A percentile compares a stretch with the other conserved stretches of the same genome.
Conservation (phyloP, 2,113 vertebrate genomes). For the Solea senegalensis region DNA sequence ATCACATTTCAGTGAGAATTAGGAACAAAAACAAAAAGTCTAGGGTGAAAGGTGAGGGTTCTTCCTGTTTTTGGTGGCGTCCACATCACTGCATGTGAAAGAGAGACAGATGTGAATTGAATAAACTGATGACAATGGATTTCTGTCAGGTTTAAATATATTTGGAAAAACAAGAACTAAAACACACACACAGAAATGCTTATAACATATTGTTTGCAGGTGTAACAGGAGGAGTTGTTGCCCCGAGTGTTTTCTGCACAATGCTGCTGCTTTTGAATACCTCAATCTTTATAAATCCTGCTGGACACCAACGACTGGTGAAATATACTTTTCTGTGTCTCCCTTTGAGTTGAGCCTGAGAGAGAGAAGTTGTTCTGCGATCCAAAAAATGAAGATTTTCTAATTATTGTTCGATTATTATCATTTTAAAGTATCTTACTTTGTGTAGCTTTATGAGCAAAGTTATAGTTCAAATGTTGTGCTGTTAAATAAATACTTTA, state of each 20-base stretch:
- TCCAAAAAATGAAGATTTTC: neutral
- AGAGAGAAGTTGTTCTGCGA: neutral
- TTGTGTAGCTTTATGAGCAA: neutral
- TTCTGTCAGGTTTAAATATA: neutral
- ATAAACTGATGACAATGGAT: too few relatives aligned
- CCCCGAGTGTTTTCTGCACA: neutral
- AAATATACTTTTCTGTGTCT: too few relatives aligned
- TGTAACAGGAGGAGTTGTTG: neutral
- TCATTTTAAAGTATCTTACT: too few relatives aligned
- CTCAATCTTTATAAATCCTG: neutral
- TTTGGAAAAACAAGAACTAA: neutral
- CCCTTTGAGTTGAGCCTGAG: neutral
- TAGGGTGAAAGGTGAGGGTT: neutral
- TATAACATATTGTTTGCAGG: neutral
- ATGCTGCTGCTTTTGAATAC: conserved; percentile 17
- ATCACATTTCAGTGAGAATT: neutral
- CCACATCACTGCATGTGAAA: neutral
- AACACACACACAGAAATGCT: neutral
- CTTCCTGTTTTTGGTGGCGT: neutral
- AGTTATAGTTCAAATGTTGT: neutral
- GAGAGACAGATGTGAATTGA: neutral
- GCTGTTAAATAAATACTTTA: neutral
- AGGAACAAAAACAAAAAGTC: neutral
- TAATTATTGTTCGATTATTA: too few relatives aligned
- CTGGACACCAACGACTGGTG: neutral